Base-by-base conservation (phyloP, 2,888 invertebrate species). In the Kryphioiulus occultus region DNA sequence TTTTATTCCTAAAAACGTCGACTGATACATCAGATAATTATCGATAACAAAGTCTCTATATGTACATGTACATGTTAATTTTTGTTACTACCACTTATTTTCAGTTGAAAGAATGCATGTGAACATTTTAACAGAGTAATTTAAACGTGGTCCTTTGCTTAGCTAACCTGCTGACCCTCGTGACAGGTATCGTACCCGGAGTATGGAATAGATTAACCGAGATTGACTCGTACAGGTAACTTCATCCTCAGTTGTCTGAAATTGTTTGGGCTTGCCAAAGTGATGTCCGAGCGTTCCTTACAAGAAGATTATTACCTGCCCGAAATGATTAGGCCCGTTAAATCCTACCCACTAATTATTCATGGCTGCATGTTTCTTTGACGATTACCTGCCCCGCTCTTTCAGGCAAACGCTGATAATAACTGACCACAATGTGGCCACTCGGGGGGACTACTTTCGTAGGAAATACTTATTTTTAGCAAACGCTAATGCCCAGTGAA, bases 341-440 rank as follows among this genome's bases (percentile, higher is more conserved):
- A 68, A 68, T 68, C 68, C 68, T 26, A 68, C 68, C 68, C 68
- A 68, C 26, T 68, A 68, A 68, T 68, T 68, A 68, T 68, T 26
- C 68, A 68, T 68, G 68, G 68, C 68, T 68, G 68, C 68, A 26
- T 26, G 68, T 68, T 68, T 68, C 68, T 68, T 68, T 68, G 68
- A 15, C 68, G 68, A 68, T 68, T 68, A 68, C 68, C 68, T 68
- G 26, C 68, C 68, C 26, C 26, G 68, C 68, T 68, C 68, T 68
- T 68, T 68, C 68, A 68, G 26, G 26, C 26, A 26, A 68, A 68
- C 68, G 68, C 10, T 68, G 68, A 68, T 68, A 68, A 68, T 26
- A 68, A 68, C 68, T 68, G 68, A 68, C 68, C 68, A 68, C 68
- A 68, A 68, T 68, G 68, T 68, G 68, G 68, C 68, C 68, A 68